Evolutionary conservation across 2,113 vertebrate species (phyloP), one percentile per base, ranked within the genome.

Genomic region (Coregonus clupeaformis): DNA sequence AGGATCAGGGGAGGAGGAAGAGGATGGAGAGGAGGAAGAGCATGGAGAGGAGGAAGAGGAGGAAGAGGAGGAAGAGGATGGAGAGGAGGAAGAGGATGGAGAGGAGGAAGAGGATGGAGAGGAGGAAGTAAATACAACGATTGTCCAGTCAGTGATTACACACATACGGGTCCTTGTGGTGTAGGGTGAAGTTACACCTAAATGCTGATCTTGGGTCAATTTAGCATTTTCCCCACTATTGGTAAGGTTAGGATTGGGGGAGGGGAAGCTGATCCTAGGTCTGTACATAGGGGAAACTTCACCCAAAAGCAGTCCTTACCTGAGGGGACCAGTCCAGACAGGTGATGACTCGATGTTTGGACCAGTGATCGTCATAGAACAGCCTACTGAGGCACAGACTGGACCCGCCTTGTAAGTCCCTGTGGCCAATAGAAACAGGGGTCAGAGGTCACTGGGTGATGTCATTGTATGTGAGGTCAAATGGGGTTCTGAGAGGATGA

Each of bases 311-410:
- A 42, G 36, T 42, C 36, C 78, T 81, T 92, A 98, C 97, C 96
- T 98, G 97, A 81, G 94, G 94, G 74, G 96, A 98, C 98, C 97
- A 98, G 82, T 98, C 97, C 74, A 99, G 95, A 80, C 96, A 99
- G 78, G 98, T 98, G 88, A 98, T 95, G 0, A 99, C 97, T 7
- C 98, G 95, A 79, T 98, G 97, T 86, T 98, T 98, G 6, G 97
- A 98, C 97, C 97, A 98, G 87, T 96, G 98, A 67, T 99, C 96
- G 77, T 99, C 96, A 20, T 98, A 98, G 89, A 99, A 99, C 2
- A 98, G 94, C 57, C 97, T 91, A 75, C 92, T 96, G 85, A 97
- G 94, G 71, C 95, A 96, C 81, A 98, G 94, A 84, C 96, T 97
- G 88, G 95, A 95, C 82, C 97, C 96, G 45, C 95, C 95, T 60